Base-by-base conservation (phyloP, 1,140 invertebrate genomes). In the Ips typographus region DNA sequence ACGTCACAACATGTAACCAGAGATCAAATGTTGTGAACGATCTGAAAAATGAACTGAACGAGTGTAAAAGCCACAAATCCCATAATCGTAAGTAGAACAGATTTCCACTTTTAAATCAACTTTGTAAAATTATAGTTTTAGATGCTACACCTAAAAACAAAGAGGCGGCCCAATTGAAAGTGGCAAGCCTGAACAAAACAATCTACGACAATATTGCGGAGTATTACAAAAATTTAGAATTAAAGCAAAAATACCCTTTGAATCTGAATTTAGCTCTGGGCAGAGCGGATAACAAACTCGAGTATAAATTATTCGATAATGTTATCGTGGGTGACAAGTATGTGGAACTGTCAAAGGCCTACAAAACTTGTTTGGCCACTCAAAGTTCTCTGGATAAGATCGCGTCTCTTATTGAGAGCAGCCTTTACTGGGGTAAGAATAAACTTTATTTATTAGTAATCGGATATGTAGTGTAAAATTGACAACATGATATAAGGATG, bases 301-400 rank as follows among this genome's bases (percentile, higher is more conserved):
- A 87, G 3, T 92, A 88, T 75, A 89, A 87, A 65, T 85, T 88
- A 51, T 92, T 89, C 77, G 92, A 94, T 75, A 88, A 89, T 72
- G 87, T 88, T 0, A 75, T 90, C 1, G 83, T 89, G 0, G 92
- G 92, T 0, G 83, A 84, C 0, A 78, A 82, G 65, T 92, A 85
- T 72, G 75, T 80, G 2, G 80, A 86, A 3, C 71, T 88, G 1
- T 88, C 85, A 22, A 79, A 85, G 2, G 79, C 82, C 2, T 86
- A 84, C 63, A 81, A 81, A 38, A 90, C 94, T 3, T 93, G 91
- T 71, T 79, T 95, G 36, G 93, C 93, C 0, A 94, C 93, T 0
- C 93, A 94, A 77, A 90, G 88, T 66, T 94, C 93, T 0, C 82
- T 95, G 37, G 94, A 95, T 72, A 86, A 91, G 58, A 77, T 95